Base-by-base conservation (phyloP, 53 echinoderm and acorn worm genomes). In the Zoroaster sp. region DNA sequence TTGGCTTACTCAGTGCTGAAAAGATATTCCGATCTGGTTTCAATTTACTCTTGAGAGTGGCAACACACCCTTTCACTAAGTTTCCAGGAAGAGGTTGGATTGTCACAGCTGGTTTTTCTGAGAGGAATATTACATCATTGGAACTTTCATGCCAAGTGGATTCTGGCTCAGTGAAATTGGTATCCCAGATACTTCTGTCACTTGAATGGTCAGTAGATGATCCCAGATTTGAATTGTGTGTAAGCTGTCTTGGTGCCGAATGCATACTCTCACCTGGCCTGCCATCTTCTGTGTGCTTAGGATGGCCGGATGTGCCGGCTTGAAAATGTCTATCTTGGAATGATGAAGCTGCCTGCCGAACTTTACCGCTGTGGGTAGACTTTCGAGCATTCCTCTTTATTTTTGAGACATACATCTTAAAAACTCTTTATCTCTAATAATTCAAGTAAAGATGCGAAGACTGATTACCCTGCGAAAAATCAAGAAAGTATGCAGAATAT, bases 321-420 rank as follows among this genome's bases (percentile, higher is more conserved):
- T 74, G 59, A 21, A 44, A 65, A 20, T 67, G 45, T 5, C 70
- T 17, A 4, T 40, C 88, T 75, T 87, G 55, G 54, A 79, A 36
- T 6, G 82, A 34, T 40, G 78, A 67, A 28, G n/a, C 17, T 42
- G 66, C 67, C 13, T 66, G 43, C 30, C 34, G 55, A 21, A 59
- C 76, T 52, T 87, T 87, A 43, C 88, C 75, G 40, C 88, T 87
- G 63, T 87, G 88, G 74, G 88, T 87, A 11, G 88, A 87, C 63
- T 87, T 87, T 37, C 88, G 74, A n/a, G 88, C 88, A 30, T 74
- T 87, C 12, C 23, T 52, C 76, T 87, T 87, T n/a, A 87, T 7
- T 25, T 34, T 87, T 20, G 74, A 40, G 8, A 43, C 13, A 67
- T 66, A 67, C 82, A 82, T 82, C 68, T 66, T 82, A 31, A 14